Evolutionary conservation across 1,140 invertebrate genomes (phyloP), one percentile per base, ranked within the genome.

Genomic region (Aleiodes sp.): DNA sequence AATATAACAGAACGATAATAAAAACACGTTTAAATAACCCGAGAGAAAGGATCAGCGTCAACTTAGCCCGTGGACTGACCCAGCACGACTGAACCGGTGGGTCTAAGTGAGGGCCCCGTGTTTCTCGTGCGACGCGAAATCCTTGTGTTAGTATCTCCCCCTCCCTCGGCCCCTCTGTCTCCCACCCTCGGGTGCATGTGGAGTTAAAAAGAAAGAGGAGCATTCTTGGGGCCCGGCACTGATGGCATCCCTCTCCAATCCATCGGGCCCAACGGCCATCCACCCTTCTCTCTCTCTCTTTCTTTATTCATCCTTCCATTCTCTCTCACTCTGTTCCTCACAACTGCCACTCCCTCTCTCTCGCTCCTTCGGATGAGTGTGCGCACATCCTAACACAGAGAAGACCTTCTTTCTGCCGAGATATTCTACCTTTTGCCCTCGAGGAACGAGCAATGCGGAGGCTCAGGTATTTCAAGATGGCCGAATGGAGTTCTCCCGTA

Each of bases 341-440:
- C 21, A 9, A 24, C 26, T 12, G 12, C 52, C 24, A 33, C 24
- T 26, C 29, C 21, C 35, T 41, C 35, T 63, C 61, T 33, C 28
- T 59, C 70, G 46, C 62, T 66, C 68, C 66, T 70, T 16, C 56
- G 35, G 16, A 31, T 52, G 52, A 59, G 28, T 63, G 64, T 70
- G 62, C 62, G 39, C 67, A 37, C 37, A 65, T 67, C 64, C 68
- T 31, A 56, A 63, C 70, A 33, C 19, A 59, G 37, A 66, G 65
- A 56, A 65, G 39, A 62, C 46, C 26, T 46, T 69, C 68, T 70
- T 68, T 79, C 76, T 77, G 75, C 75, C 77, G 78, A 86, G 82
- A 86, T 86, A 85, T 84, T 84, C 83, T 85, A 84, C 83, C 85
- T 86, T 86, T 86, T 86, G 84, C 85, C 85, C 84, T 86, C 83